A percentile compares a stretch with the other conserved stretches of the same genome.
Conservation (phyloP, 2,888 invertebrate genomes). For the Hetaerina titia region DNA sequence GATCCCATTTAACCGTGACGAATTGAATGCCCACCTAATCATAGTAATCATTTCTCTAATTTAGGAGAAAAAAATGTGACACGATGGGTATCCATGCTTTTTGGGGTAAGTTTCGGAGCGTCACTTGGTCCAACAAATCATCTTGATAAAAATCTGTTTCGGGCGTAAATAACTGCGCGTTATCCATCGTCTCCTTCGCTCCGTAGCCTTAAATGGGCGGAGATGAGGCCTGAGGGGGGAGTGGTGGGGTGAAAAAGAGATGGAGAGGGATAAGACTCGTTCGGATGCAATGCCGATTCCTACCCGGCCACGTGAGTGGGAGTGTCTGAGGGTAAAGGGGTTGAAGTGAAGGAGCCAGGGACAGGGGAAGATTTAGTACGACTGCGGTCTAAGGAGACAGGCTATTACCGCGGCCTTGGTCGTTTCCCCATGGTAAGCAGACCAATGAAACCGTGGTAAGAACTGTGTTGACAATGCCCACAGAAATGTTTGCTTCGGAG, state of each 20-base stretch:
- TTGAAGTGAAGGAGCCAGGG: not conserved
- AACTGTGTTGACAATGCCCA: no score
- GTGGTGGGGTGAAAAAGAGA: not conserved
- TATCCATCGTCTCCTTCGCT: conserved; percentile 12
- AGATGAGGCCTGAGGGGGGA: conserved; percentile 24
- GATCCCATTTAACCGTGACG: conserved; percentile 11
- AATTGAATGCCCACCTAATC: not conserved
- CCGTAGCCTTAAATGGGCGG: not conserved
- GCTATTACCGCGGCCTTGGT: not conserved
- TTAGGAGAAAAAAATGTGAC: not conserved
- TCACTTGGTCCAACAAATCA: conserved; percentile 27
- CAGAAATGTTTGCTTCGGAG: no score
- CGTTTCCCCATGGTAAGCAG: no score
- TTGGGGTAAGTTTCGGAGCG: not conserved
- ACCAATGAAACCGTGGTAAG: no score
- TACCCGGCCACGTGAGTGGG: conserved; percentile 8
- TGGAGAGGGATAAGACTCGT: not conserved
- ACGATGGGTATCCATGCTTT: not conserved
- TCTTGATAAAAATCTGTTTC: not conserved
- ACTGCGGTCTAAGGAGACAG: not conserved
- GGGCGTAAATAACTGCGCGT: conserved; percentile 21
- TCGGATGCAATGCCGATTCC: not conserved
- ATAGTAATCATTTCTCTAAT: conserved; percentile 35
- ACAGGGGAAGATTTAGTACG: not conserved
- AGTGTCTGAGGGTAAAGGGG: not conserved